Base-by-base conservation (phyloP, 2,888 invertebrate species). In the Sesamia inferens region DNA sequence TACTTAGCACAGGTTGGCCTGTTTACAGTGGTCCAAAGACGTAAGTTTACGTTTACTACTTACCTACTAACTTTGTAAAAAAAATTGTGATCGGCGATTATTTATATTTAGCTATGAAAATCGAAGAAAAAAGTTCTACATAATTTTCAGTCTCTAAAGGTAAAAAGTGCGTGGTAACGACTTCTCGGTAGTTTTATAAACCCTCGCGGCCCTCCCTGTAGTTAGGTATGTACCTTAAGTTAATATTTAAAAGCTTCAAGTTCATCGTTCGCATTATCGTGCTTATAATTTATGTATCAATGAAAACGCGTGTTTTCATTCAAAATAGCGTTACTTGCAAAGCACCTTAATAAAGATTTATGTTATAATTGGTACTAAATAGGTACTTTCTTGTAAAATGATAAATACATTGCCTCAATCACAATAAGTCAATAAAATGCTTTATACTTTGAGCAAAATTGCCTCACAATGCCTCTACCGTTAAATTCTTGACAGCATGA, bases 401-500 rank as follows among this genome's bases (percentile, higher is more conserved):
- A 22, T 44, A 39, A 22, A 10, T 47, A 61, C 0, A 59, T 39
- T 39, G 31, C 11, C 14, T 70, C 11, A 39, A 13, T 47, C 39
- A 55, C 14, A 47, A 24, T 51, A 54, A 44, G 13, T 48, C 11
- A 48, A 13, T 47, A 42, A 47, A 68, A 19, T 48, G 0, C 14
- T 54, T 16, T 31, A 11, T 19, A 51, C 1, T 51, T 58, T 31
- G 31, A 51, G 24, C 19, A 57, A 44, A 58, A 61, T 74, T 69
- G 67, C 54, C 5, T 63, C 58, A 72, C 54, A 65, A 57, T 62
- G 69, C 42, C 48, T 54, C 24, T 71, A 77, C 75, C 74, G 79
- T 81, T 79, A 72, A 76, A 80, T 75, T 82, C 85, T 83, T 81
- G 78, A 71, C 78, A 74, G 74, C 66, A 59, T 65, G 39, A 83